Evolutionary conservation across 2,888 invertebrate species (phyloP).

Genomic region (Brachylomia viminalis): DNA sequence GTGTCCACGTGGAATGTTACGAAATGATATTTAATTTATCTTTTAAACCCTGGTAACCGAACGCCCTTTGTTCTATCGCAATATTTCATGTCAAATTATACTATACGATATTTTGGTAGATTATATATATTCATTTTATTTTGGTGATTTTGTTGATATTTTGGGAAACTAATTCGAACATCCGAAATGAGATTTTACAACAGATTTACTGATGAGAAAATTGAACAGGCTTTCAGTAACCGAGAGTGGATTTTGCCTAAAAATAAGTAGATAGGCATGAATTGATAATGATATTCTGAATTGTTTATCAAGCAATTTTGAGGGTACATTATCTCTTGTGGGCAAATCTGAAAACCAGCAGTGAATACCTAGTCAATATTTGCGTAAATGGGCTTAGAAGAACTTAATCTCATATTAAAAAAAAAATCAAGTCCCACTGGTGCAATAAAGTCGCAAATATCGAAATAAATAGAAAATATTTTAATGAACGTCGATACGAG

Average conservation of each 20-base stretch:
- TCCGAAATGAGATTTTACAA: conserved; percentile 42
- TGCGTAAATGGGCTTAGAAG: not conserved
- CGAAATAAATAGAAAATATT: conserved; percentile 12
- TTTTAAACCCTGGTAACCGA: not conserved
- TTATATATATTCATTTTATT: too few relatives aligned
- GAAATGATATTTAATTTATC: conserved; percentile 22
- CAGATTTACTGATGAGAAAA: conserved; percentile 35
- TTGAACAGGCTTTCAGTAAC: conserved; percentile 34
- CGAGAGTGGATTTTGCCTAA: conserved; percentile 14
- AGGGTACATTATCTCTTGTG: conserved; percentile 30
- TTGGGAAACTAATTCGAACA: conserved; percentile 28
- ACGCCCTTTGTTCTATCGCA: conserved; percentile 33
- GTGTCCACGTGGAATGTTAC: conserved; percentile 21
- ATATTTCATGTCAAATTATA: conserved; percentile 49
- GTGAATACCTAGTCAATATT: not conserved
- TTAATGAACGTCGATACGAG: conserved; percentile 45
- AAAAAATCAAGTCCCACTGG: not conserved
- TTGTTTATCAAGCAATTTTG: conserved; percentile 49
- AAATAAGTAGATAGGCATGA: conserved; percentile 42
- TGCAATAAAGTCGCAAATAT: not conserved
- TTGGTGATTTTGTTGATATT: conserved; percentile 44
- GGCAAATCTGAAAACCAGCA: conserved; percentile 18
- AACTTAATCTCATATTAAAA: conserved; percentile 8
- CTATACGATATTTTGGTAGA: too few relatives aligned
- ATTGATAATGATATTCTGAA: conserved; percentile 42